Conservation (phyloP, 2,888 invertebrate species). For the Lasioglossum leucozonium region DNA sequence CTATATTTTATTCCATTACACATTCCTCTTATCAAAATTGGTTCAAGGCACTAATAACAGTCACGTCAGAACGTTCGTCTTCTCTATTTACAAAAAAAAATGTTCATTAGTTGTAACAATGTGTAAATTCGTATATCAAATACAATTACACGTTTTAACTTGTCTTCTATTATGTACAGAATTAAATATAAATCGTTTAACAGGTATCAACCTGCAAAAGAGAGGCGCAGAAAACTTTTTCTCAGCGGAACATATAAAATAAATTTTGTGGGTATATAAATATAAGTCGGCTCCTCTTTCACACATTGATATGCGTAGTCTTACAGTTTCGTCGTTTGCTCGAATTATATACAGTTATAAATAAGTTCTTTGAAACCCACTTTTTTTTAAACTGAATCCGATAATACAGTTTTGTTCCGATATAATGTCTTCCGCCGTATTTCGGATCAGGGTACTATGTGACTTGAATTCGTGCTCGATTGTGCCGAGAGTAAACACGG, state of each 20-base stretch:
- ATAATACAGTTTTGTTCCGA: constrained; percentile 58
- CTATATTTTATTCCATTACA: constrained; percentile 46
- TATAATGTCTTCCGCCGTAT: no score
- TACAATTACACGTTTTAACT: constrained; percentile 70
- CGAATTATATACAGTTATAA: constrained; percentile 56
- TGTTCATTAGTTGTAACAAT: constrained; percentile 70
- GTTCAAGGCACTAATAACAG: constrained; percentile 24
- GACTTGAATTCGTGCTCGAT: no score
- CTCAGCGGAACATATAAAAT: constrained; percentile 18
- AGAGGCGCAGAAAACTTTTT: constrained; percentile 29
- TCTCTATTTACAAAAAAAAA: constrained; percentile 68
- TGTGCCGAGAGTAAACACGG: no score
- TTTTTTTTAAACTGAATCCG: constrained; percentile 44
- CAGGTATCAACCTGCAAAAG: constrained; percentile 63
- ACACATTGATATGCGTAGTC: constrained; percentile 52
- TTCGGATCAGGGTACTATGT: no score
- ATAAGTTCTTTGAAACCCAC: constrained; percentile 56
- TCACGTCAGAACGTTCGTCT: constrained; percentile 9
- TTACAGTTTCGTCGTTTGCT: constrained; percentile 30
- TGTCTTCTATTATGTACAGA: constrained; percentile 71
- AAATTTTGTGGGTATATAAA: constrained; percentile 28
- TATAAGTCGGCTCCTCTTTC: constrained; percentile 55
- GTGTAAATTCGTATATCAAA: constrained; percentile 73
- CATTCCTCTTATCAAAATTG: constrained; percentile 45
- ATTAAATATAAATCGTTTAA: constrained; percentile 64